Conservation (phyloP, 2,113 vertebrate species). For the Tauraco erythrolophus region DNA sequence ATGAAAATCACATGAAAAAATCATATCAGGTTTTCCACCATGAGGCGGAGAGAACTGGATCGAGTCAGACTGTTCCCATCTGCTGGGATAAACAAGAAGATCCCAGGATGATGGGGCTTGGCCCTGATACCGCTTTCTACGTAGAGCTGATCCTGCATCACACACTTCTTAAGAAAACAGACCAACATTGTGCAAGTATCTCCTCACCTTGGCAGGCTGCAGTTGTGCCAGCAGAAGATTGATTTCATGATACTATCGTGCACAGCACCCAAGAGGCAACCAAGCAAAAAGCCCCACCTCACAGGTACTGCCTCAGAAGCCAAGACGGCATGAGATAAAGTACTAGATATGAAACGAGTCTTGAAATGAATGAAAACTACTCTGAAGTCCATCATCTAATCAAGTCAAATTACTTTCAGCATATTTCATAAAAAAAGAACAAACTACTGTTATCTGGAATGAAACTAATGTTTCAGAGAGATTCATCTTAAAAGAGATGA, state of each 20-base stretch:
- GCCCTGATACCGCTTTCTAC: background rate
- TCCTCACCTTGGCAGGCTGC: background rate
- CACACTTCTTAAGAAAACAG: background rate
- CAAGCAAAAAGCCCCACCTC: background rate
- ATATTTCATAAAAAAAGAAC: background rate
- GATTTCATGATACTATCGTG: accelerated
- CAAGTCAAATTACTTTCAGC: background rate
- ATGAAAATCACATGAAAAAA: background rate
- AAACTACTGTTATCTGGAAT: background rate
- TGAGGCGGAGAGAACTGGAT: background rate
- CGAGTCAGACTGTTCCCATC: background rate
- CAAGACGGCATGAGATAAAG: background rate
- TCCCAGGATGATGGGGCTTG: background rate
- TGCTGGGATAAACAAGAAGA: background rate
- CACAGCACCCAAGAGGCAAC: background rate
- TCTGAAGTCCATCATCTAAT: background rate
- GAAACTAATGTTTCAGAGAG: background rate
- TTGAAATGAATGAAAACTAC: background rate
- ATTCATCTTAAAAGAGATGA: background rate
- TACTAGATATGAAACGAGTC: background rate
- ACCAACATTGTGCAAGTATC: background rate
- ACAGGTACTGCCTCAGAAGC: background rate
- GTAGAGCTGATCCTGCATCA: background rate
- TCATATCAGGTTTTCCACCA: background rate
- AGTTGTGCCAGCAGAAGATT: background rate